Percentiles rank a stretch among this genome's conserved stretches.
These are phyloP conservation scores for Isotomurus palustris DNA, from an alignment of 2,888 invertebrate species.

Conservation along the genomic window DNA sequence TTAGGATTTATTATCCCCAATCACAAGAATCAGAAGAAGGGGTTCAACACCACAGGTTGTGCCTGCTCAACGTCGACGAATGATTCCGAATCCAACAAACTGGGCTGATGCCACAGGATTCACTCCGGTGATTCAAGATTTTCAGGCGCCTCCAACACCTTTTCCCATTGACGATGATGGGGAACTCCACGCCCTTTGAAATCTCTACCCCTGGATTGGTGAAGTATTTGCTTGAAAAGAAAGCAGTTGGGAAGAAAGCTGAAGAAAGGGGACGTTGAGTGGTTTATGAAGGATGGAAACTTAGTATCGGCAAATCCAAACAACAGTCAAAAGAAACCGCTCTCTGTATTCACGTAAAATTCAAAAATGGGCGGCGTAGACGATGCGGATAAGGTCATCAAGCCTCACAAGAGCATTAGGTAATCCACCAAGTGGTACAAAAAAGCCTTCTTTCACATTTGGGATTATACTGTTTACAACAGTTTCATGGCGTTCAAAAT, in stretches of 20 bases:
- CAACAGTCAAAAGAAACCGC: slow-evolving; percentile 17
- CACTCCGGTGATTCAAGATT: too few relatives aligned
- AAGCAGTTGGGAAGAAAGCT: slow-evolving; percentile 3
- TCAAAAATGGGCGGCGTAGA: slow-evolving; percentile 27
- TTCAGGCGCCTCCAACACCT: too few relatives aligned
- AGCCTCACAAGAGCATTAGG: slow-evolving; percentile 4
- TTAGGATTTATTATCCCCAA: too few relatives aligned
- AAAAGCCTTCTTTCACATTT: slow-evolving; percentile 25
- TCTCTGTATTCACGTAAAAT: slow-evolving; percentile 22
- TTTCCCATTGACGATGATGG: too few relatives aligned
- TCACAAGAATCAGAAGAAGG: too few relatives aligned
- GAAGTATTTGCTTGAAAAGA: neutral
- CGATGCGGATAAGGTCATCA: slow-evolving; percentile 13
- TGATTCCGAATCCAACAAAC: too few relatives aligned
- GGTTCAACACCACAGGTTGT: too few relatives aligned
- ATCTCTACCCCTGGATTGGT: neutral
- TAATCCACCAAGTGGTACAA: slow-evolving; percentile 33
- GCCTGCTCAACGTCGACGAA: too few relatives aligned
- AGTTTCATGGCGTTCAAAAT: neutral
- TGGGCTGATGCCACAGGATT: too few relatives aligned
- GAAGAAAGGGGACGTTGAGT: slow-evolving; percentile 7
- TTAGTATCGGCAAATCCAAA: slow-evolving; percentile 8
- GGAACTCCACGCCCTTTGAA: too few relatives aligned
- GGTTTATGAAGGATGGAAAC: neutral
- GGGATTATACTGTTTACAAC: slow-evolving; percentile 21